These are phyloP conservation scores for Galeopterus variegatus DNA, from an alignment of 2,113 vertebrate species.

Conservation along the genomic window DNA sequence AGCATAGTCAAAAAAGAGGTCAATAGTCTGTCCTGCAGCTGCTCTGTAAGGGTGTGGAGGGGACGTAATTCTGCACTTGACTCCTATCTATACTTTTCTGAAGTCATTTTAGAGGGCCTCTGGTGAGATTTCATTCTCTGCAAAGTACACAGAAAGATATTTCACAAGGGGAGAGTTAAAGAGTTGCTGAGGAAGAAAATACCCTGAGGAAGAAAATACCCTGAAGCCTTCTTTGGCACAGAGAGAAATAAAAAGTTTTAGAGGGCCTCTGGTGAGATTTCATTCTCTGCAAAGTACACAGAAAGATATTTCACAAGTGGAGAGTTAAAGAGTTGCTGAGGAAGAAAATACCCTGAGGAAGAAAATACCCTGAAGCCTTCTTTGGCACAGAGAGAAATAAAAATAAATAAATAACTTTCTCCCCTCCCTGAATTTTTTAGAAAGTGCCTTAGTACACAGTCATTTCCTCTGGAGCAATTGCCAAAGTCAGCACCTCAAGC, in stretches of 20 bases:
- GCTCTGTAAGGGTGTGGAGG: not conserved
- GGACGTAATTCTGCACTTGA: not conserved
- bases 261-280: conserved; percentile 68
- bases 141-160: conserved; percentile 67
- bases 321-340: conserved; percentile 78
- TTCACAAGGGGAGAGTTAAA: conserved; percentile 78
- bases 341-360: conserved; percentile 78
- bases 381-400: conserved; percentile 66
- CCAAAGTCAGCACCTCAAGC: conserved; percentile 78
- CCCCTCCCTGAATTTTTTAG: conserved; percentile 70
- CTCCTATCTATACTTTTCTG: not conserved
- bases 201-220: too few species aligned
- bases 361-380: conserved; percentile 73
- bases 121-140: conserved; percentile 68
- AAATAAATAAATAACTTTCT: conserved; percentile 41
- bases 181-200: conserved; percentile 80
- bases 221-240: conserved; percentile 73
- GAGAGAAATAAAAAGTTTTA: conserved; percentile 6
- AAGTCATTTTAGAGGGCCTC: conserved; percentile 70
- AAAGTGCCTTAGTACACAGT: conserved; percentile 65
- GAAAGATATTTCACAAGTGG: conserved; percentile 75
- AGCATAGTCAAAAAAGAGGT: conserved; percentile 1
- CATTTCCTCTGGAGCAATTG: conserved; percentile 76
- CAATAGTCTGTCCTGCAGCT: not conserved
- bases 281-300: conserved; percentile 63